Conservation (phyloP, 2,113 vertebrate genomes). For the Probosciger aterrimus region DNA sequence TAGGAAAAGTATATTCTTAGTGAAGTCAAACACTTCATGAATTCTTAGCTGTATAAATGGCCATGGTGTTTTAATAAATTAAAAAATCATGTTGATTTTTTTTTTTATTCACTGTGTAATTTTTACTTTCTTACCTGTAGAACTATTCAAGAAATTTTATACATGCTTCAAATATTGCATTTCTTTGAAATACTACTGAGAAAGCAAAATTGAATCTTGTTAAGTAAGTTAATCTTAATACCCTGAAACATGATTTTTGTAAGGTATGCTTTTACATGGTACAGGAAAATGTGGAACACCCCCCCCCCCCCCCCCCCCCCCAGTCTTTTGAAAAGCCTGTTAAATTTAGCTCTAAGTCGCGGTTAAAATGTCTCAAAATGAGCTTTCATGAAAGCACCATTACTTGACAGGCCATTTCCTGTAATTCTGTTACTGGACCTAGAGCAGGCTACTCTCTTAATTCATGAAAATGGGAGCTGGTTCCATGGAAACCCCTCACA, state of each 20-base stretch:
- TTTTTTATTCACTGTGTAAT: not conserved
- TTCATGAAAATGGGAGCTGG: not conserved
- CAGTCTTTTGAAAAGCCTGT: not conserved
- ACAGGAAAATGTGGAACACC: not conserved
- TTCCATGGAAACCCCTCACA: conserved; percentile 22
- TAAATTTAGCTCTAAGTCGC: not conserved
- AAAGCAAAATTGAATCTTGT: not conserved
- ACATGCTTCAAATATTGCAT: not conserved
- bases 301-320: fast-evolving
- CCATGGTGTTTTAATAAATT: not conserved
- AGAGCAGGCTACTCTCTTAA: not conserved
- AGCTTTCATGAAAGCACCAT: not conserved
- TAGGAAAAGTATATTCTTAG: not conserved
- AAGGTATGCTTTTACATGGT: not conserved
- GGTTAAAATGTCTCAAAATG: not conserved
- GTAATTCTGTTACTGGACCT: not conserved
- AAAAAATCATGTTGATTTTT: not conserved
- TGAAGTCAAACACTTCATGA: not conserved
- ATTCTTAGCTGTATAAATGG: not conserved
- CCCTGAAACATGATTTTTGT: not conserved
- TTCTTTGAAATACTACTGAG: not conserved
- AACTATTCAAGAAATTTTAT: not conserved
- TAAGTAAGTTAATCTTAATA: not conserved
- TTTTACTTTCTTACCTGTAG: not conserved
- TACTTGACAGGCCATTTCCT: conserved; percentile 26